These are phyloP conservation scores for Pachycephus smyrnensis DNA, from an alignment of 2,888 invertebrate species.

Conservation along the genomic window DNA sequence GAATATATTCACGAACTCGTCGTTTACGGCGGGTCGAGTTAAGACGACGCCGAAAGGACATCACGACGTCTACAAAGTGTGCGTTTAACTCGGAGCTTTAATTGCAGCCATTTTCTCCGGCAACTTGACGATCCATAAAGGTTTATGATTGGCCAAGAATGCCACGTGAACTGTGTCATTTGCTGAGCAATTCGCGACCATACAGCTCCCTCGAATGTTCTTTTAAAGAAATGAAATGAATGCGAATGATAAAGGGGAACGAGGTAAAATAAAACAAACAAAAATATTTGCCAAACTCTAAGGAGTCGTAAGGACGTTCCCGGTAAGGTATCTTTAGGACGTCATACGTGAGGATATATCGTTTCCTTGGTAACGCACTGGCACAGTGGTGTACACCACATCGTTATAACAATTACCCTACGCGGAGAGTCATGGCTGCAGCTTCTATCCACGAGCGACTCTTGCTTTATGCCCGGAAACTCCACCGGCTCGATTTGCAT, in stretches of 20 bases:
- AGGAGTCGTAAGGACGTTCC: not conserved
- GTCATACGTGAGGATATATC: not conserved
- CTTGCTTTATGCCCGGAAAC: slow-evolving; percentile 38
- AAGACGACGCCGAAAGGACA: not conserved
- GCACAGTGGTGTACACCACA: slow-evolving; percentile 19
- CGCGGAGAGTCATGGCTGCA: slow-evolving; percentile 34
- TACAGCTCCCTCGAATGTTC: not conserved
- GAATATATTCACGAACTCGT: not conserved
- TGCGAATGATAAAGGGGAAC: not conserved
- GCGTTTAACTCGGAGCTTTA: not conserved
- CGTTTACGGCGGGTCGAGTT: not conserved
- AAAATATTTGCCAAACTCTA: not conserved
- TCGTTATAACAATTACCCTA: slow-evolving; percentile 44
- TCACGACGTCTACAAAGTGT: not conserved
- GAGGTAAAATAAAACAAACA: no score
- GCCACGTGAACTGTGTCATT: not conserved
- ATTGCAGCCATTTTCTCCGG: not conserved
- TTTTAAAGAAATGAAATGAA: not conserved
- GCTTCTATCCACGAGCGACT: slow-evolving; percentile 21
- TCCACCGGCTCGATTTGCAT: slow-evolving; percentile 49
- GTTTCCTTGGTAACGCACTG: slow-evolving; percentile 1
- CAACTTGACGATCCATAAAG: not conserved
- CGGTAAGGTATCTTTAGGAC: not conserved
- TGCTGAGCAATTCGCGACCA: not conserved
- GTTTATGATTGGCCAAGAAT: not conserved